Evolutionary conservation across 2,888 invertebrate genomes (phyloP), one percentile per base, ranked within the genome.

Genomic region (Mystacides longicornis): DNA sequence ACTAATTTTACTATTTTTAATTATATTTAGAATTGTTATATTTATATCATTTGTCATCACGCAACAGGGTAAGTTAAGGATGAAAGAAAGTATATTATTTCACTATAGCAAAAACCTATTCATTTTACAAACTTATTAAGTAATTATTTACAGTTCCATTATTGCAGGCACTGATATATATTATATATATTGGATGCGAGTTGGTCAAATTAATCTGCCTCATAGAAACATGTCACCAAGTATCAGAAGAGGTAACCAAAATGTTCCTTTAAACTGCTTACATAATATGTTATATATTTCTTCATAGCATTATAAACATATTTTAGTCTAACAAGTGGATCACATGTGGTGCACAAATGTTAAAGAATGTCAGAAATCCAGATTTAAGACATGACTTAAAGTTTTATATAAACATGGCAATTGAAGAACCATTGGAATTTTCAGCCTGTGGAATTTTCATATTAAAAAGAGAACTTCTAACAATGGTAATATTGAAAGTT

Each of bases 131-230:
- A 27, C 11, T 27, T 27, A 27, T 27, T 7, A 27, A 27, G 27
- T 5, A 27, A 7, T 14, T 7, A 14, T 7, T 37, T 37, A 7
- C 37, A 37, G 37, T 37, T 14, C 3, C 37, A 14, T 3, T 37
- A 14, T 7, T 37, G 14, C 3, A 14, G 3, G 14, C 14, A 37
- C 14, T 3, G 3, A 37, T 37, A 7, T 14, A 14, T 14, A 37
- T 37, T 7, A 14, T 37, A 3, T 37, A 37, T 14, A 14, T 37
- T 16, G 14, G 37, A 4, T 37, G 22, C 5, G 45, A 51, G 43
- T 11, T 51, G n/a, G n/a, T 51, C 11, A 51, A 51, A 51, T 23
- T 51, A 23, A 4, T 43, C 22, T 43, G 43, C n/a, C 19, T 51
- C 1, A 23, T 51, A 11, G 51, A 51, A 22, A 43, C 51, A 9